These are phyloP conservation scores for Apeltes quadracus DNA, from an alignment of 2,113 vertebrate genomes.

Conservation along the genomic window DNA sequence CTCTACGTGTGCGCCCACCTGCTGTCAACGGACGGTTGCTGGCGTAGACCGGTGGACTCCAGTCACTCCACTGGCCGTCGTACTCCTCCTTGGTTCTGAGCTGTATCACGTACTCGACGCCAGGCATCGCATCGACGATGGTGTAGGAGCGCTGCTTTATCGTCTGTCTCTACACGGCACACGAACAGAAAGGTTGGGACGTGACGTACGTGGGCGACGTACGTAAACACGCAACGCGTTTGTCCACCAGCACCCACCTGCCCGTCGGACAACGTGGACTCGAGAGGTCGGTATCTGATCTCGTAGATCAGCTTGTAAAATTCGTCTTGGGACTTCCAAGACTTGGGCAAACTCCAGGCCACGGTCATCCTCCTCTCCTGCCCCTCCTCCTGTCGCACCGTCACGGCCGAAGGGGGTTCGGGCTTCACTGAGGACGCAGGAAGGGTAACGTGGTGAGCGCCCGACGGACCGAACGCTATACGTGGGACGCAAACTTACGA, in stretches of 20 bases:
- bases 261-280: neutral
- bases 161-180: neutral
- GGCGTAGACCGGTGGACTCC: slow-evolving; percentile 61
- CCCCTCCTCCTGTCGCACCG: slow-evolving; percentile 39
- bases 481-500: slow-evolving; percentile 64
- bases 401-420: slow-evolving; percentile 70
- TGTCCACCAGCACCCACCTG: slow-evolving; percentile 54
- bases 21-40: slow-evolving; percentile 59
- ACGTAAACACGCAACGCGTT: neutral
- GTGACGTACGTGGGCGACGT: neutral
- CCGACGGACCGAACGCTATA: neutral
- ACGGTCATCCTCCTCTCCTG: slow-evolving; percentile 54
- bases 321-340: slow-evolving; percentile 67
- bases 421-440: slow-evolving; percentile 73
- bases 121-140: slow-evolving; percentile 68
- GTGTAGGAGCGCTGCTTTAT: neutral
- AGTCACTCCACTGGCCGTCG: slow-evolving; percentile 77
- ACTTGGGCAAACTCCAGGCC: slow-evolving; percentile 67
- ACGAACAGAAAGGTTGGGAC: neutral
- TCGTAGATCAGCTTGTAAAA: slow-evolving; percentile 67
- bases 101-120: slow-evolving; percentile 67
- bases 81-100: slow-evolving; percentile 69
- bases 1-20: slow-evolving; percentile 52
- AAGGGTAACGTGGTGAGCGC: neutral
- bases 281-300: slow-evolving; percentile 66